Evolutionary conservation across 35 echinoderm and acorn worm genomes (phyloP).

Genomic region (Chiridota heheva): DNA sequence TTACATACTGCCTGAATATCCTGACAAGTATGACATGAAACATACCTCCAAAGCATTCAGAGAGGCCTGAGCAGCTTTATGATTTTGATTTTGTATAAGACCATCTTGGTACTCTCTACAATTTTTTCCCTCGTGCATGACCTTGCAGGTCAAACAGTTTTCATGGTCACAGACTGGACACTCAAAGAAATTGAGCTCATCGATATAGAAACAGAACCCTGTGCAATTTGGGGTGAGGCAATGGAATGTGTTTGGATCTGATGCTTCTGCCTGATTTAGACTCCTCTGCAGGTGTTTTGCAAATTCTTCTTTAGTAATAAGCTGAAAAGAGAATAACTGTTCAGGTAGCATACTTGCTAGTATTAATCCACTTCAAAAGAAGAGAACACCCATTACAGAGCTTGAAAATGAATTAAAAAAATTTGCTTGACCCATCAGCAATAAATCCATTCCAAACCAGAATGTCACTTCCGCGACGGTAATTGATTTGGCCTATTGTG

Average conservation of each 20-base stretch:
- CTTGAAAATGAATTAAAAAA: neutral
- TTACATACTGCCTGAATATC: no score
- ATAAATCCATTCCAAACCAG: neutral
- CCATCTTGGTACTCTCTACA: constrained; percentile 45
- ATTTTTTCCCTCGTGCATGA: constrained; percentile 33
- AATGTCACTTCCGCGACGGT: neutral
- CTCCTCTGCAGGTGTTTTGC: constrained; percentile 3
- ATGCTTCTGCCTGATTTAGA: constrained; percentile 3
- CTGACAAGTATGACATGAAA: no score
- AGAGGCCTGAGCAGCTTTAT: constrained; percentile 15
- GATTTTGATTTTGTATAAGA: constrained; percentile 11
- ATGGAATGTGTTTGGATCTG: constrained; percentile 27
- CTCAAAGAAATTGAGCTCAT: constrained; percentile 38
- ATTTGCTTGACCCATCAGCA: neutral
- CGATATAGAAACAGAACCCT: constrained; percentile 37
- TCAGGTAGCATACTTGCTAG: neutral
- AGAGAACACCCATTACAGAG: neutral
- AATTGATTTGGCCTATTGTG: neutral
- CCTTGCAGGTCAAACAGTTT: constrained; percentile 55
- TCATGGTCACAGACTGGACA: constrained; percentile 16
- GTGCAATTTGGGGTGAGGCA: constrained; percentile 37
- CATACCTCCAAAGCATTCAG: constrained; percentile 11
- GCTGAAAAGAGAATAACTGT: neutral
- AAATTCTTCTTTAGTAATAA: constrained; percentile 5
- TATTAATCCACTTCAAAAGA: neutral